These are phyloP conservation scores for Myzus persicae DNA, from an alignment of 1,140 invertebrate genomes.

Conservation along the genomic window DNA sequence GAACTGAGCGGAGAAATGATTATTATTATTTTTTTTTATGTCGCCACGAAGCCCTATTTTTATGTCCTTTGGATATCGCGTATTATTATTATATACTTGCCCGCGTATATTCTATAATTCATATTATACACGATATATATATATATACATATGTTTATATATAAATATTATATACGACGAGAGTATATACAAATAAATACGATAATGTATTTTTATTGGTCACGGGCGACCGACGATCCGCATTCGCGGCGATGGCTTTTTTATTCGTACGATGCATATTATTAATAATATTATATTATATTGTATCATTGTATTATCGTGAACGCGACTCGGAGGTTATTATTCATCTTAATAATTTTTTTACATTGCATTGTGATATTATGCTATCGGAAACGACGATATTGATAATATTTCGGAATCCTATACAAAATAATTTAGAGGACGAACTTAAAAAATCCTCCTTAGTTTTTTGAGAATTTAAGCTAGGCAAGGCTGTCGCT, in stretches of 20 bases:
- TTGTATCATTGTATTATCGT: background rate
- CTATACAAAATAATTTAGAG: too few relatives aligned
- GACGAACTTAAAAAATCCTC: too few relatives aligned
- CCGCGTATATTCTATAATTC: background rate
- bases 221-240: background rate
- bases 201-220: constrained; percentile 21
- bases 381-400: background rate
- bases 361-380: background rate
- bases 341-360: background rate
- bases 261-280: background rate
- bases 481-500: too few relatives aligned
- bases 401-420: background rate
- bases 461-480: too few relatives aligned
- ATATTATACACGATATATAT: background rate
- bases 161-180: too few relatives aligned
- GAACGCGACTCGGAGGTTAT: background rate
- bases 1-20: background rate
- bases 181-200: background rate
- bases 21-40: background rate
- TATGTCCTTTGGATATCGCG: background rate
- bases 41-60: constrained; percentile 16
- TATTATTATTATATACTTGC: background rate
- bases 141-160: too few relatives aligned
- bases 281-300: background rate
- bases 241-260: background rate